Conservation (phyloP, 2,888 invertebrate genomes). For the Coelopa pilipes region DNA sequence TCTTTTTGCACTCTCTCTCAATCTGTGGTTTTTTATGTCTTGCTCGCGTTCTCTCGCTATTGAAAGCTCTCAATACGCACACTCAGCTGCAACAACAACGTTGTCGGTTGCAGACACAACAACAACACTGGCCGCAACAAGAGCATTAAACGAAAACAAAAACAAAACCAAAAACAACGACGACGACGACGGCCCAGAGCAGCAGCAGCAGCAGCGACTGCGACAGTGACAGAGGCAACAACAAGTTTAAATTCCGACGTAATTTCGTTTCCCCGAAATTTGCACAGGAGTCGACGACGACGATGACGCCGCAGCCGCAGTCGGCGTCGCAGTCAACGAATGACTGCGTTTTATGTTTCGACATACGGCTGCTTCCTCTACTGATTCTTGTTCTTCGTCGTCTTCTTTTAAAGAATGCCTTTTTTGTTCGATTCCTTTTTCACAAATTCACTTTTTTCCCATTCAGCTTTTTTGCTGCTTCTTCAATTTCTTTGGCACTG, state of each 20-base stretch:
- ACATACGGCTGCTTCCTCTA: not conserved
- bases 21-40: not conserved
- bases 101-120: no score
- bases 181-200: not conserved
- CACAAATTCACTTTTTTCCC: not conserved
- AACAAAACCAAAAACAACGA: no score
- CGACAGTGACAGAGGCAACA: constrained; percentile 34
- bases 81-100: not conserved
- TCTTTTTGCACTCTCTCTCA: no score
- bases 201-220: constrained; percentile 38
- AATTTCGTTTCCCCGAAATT: constrained; percentile 31
- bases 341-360: no score
- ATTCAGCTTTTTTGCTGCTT: not conserved
- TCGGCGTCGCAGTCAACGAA: no score
- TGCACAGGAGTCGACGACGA: constrained; percentile 15
- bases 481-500: not conserved
- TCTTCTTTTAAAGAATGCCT: not conserved
- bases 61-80: constrained; percentile 12
- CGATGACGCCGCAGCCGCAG: no score
- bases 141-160: no score
- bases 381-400: no score
- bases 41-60: not conserved
- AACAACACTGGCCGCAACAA: no score
- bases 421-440: not conserved
- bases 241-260: constrained; percentile 29